phyloP scores from a whole-genome alignment of 1,140 invertebrate genomes.

The Carcinoscorpius rotundicauda region DNA sequence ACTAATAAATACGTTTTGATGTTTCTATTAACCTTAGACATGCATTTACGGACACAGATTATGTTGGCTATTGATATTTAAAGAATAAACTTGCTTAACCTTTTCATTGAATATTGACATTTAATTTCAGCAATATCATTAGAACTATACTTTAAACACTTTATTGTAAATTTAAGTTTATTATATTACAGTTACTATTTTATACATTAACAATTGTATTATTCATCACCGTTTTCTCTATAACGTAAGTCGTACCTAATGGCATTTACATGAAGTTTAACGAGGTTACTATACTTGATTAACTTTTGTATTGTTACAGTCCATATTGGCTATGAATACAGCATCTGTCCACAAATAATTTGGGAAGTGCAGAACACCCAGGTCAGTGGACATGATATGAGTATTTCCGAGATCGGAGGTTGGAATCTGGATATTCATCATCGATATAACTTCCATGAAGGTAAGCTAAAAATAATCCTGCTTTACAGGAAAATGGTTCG shows the following conservation, averaged over 20 bases:
- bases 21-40: not conserved
- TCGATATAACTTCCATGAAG: constrained; percentile 95
- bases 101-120: no score
- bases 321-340: constrained; percentile 88
- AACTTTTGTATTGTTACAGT: constrained; percentile 29
- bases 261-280: constrained; percentile 1
- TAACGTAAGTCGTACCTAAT: no score
- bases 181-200: no score
- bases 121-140: no score
- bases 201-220: no score
- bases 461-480: constrained; percentile 28
- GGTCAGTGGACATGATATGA: constrained; percentile 91
- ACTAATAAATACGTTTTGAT: not conserved
- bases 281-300: not conserved
- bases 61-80: no score
- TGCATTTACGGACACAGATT: not conserved
- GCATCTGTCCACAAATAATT: constrained; percentile 65
- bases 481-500: no score
- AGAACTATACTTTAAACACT: no score
- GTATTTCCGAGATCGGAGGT: constrained; percentile 90
- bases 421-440: constrained; percentile 98
- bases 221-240: no score
- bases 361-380: constrained; percentile 90
- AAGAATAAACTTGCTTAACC: no score
- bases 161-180: no score